phyloP scores from a whole-genome alignment of 2,888 invertebrate species.

The Aelia acuminata region DNA sequence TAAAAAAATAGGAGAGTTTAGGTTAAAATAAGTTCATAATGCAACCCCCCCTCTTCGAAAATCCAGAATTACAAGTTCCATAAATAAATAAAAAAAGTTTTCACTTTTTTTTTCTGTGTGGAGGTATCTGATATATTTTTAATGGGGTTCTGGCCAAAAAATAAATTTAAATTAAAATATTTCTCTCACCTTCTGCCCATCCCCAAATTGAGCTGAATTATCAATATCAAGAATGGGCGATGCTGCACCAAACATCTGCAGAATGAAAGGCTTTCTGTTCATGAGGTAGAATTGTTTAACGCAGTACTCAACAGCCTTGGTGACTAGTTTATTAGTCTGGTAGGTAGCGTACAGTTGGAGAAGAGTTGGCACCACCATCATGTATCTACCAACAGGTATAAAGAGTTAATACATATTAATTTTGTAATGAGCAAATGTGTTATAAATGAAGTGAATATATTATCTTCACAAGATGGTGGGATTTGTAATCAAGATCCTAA shows the following conservation, averaged over 20 bases:
- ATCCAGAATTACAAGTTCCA: too few relatives aligned
- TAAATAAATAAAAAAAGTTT: too few relatives aligned
- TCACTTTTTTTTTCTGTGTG: too few relatives aligned
- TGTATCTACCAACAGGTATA: constrained; percentile 77
- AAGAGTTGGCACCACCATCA: constrained; percentile 97
- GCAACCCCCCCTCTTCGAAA: too few relatives aligned
- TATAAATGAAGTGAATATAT: not conserved
- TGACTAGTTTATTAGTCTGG: constrained; percentile 95
- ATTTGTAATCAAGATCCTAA: not conserved
- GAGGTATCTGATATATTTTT: too few relatives aligned
- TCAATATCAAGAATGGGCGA: constrained; percentile 96
- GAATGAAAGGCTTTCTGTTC: constrained; percentile 97
- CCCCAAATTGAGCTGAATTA: constrained; percentile 87
- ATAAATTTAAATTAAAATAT: not conserved
- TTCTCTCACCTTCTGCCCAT: constrained; percentile 85
- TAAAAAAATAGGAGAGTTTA: too few relatives aligned
- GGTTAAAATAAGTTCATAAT: too few relatives aligned
- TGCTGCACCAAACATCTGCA: constrained; percentile 99
- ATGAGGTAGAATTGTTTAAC: constrained; percentile 98
- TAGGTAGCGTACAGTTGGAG: constrained; percentile 97
- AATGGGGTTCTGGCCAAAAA: too few relatives aligned
- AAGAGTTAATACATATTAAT: not conserved
- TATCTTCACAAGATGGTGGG: not conserved
- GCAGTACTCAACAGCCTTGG: constrained; percentile 96
- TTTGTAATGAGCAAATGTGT: not conserved